Evolutionary conservation across 2,113 vertebrate genomes (phyloP).

Genomic region (Paedocypris sp.): DNA sequence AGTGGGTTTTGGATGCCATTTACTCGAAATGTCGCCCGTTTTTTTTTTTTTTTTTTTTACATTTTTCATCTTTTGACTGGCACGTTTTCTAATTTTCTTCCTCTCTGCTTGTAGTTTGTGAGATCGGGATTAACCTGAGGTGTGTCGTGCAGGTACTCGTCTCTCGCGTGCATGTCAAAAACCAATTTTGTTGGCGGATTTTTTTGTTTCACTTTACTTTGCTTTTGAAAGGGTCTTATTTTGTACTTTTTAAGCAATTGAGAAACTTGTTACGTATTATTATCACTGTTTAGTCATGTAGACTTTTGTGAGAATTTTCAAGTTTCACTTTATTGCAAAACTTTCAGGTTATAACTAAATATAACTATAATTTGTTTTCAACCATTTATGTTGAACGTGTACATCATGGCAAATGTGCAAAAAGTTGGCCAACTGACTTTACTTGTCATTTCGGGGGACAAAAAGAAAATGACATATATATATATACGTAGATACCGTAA

Average conservation of each 20-base stretch:
- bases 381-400: too few species aligned
- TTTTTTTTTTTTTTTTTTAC: slow-evolving; percentile 53
- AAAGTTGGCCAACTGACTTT: too few species aligned
- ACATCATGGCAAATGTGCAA: too few species aligned
- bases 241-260: slow-evolving; percentile 17
- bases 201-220: slow-evolving; percentile 47
- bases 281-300: neutral
- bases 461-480: too few species aligned
- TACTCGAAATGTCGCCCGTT: slow-evolving; percentile 65
- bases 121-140: slow-evolving; percentile 61
- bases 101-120: slow-evolving; percentile 37
- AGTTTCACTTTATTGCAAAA: neutral
- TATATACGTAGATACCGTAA: too few species aligned
- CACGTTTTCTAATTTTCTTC: too few species aligned
- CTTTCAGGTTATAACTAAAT: slow-evolving; percentile 13
- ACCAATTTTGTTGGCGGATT: slow-evolving; percentile 35
- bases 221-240: slow-evolving; percentile 42
- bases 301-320: neutral
- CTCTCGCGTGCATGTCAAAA: slow-evolving; percentile 50
- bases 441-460: too few species aligned
- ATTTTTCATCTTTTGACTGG: too few species aligned
- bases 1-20: slow-evolving; percentile 73
- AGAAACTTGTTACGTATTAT: neutral
- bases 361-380: too few species aligned
- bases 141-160: slow-evolving; percentile 28